Base-by-base conservation (phyloP, 2,113 vertebrate species). In the Oryzias melastigma region DNA sequence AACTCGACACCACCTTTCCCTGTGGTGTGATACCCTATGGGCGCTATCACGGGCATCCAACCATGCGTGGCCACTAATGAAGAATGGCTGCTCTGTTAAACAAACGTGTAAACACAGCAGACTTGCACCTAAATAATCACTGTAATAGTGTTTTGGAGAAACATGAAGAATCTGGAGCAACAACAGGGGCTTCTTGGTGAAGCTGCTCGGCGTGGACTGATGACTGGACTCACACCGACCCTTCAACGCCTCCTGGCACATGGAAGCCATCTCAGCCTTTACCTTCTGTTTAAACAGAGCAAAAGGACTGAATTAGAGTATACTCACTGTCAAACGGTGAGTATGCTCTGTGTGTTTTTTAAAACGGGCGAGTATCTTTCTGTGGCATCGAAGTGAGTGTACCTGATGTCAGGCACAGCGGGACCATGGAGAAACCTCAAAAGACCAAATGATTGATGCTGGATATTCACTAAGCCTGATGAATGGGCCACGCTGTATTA, bases 261-360 rank as follows among this genome's bases (percentile, higher is more conserved):
- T 83, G 84, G 82, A 88, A 86, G 69, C 66, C 64, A 78, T 87
- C 87, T 81, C 58, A 63, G 50, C 53, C 53, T 56, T 63, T 68
- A 67, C 59, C 68, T 16, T 25, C 16, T 14, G 49, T 24, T 45
- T 60, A 76, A 83, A 25, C 47, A 58, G 68, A 17, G 42, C 59
- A 78, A 58, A 71, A 65, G 73, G 63, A 73, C 65, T 56, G 66
- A 68, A 58, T 58, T 59, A 65, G 47, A 74, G 73, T 19, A 49
- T 55, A 60, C 25, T 0, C 52, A 65, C 55, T 77, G 75, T 83
- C 63, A 68, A 53, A 71, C 64, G 52, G 58, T 29, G 64, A 44
- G 2, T 59, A 78, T 10, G 58, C 77, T 83, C 67, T 72, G 71
- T 82, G 68, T 78, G 65, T 83, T 74, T 77, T 47, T 71, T 64